These are phyloP conservation scores for Tychaedon coryphoeus DNA, from an alignment of 2,113 vertebrate genomes.

Conservation along the genomic window DNA sequence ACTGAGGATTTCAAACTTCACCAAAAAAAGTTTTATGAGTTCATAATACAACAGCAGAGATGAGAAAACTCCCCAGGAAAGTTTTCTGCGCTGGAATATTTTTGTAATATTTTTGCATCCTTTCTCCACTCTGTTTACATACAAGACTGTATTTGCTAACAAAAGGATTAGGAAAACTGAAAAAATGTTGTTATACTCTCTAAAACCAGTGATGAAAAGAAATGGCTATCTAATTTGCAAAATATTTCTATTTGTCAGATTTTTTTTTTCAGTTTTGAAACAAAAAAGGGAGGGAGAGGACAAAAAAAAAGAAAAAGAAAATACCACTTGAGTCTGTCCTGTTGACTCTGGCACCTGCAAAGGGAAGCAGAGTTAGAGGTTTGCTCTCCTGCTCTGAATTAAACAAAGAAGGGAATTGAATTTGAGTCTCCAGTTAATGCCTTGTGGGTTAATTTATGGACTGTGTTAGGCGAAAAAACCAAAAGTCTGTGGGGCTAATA, in stretches of 20 bases:
- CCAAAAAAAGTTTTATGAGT: background rate
- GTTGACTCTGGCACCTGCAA: background rate
- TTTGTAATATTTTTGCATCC: background rate
- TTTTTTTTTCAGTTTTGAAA: background rate
- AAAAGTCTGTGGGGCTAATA: background rate
- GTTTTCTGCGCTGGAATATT: background rate
- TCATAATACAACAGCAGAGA: background rate
- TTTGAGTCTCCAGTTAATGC: background rate
- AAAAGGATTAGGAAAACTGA: background rate
- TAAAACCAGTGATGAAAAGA: background rate
- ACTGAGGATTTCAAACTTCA: background rate
- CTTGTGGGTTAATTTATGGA: background rate
- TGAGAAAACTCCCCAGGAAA: background rate
- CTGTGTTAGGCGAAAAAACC: background rate
- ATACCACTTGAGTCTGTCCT: background rate
- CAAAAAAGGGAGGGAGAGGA: background rate
- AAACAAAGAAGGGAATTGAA: background rate
- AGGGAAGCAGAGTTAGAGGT: background rate
- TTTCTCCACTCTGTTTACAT: background rate
- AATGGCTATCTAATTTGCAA: background rate
- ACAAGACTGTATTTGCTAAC: background rate
- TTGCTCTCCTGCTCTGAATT: background rate
- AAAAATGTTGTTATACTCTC: background rate
- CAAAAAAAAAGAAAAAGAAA: background rate
- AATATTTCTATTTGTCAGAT: background rate